Percentiles rank a stretch among this genome's conserved stretches.
Conservation (phyloP, 1,140 invertebrate species). For the Drosophila nasuta region DNA sequence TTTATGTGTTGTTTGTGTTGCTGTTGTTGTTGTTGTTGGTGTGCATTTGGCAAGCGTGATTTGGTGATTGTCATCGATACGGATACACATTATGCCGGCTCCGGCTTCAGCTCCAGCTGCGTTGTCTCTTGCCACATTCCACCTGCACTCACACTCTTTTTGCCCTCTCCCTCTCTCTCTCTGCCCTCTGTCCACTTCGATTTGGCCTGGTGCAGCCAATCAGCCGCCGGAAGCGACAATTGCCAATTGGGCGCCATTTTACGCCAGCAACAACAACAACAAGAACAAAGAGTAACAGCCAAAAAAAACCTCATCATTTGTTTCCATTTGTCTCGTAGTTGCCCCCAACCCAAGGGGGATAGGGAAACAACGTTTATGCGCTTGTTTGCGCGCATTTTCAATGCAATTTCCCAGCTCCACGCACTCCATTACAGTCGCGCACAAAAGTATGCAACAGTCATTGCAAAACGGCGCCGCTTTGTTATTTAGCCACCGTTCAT, state of each 20-base stretch:
- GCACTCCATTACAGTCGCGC: slow-evolving; percentile 42
- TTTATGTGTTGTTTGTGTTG: too few relatives aligned
- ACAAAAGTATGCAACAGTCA: slow-evolving; percentile 72
- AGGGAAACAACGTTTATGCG: slow-evolving; percentile 63
- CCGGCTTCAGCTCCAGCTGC: slow-evolving; percentile 32
- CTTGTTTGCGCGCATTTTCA: slow-evolving; percentile 75
- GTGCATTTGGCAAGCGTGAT: slow-evolving; percentile 67
- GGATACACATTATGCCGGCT: slow-evolving; percentile 72
- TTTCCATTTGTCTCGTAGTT: slow-evolving; percentile 64
- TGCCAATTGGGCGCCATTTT: slow-evolving; percentile 81
- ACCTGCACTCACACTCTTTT: not conserved
- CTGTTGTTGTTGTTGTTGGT: slow-evolving; percentile 32
- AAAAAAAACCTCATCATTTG: slow-evolving; percentile 75
- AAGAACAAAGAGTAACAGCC: slow-evolving; percentile 37
- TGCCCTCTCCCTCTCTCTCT: not conserved
- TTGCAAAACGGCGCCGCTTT: slow-evolving; percentile 61
- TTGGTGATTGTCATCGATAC: slow-evolving; percentile 69
- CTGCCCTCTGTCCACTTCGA: not conserved
- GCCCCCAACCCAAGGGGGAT: not conserved
- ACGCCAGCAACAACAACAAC: slow-evolving; percentile 39
- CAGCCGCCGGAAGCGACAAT: slow-evolving; percentile 78
- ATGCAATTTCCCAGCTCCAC: slow-evolving; percentile 33
- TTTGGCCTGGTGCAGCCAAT: slow-evolving; percentile 61
- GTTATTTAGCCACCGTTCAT: slow-evolving; percentile 71
- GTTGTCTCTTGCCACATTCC: not conserved